These are phyloP conservation scores for Notolepis coatsorum DNA, from an alignment of 2,797 vertebrate genomes.

Conservation along the genomic window DNA sequence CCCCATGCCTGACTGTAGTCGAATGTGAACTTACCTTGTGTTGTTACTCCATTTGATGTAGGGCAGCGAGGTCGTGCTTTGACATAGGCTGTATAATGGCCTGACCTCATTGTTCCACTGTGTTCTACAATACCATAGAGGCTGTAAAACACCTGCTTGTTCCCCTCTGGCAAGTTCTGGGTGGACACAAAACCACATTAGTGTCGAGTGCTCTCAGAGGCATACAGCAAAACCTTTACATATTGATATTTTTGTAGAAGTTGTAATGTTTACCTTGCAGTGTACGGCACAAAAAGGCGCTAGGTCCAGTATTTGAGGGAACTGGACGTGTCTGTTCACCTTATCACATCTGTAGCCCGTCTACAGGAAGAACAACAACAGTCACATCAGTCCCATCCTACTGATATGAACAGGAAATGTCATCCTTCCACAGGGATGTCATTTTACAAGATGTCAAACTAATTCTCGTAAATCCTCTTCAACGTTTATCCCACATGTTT, in stretches of 20 bases:
- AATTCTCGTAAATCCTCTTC: not conserved
- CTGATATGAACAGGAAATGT: not conserved
- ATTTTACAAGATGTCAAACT: not conserved
- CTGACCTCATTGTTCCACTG: slow-evolving; percentile 96
- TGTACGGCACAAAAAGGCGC: slow-evolving; percentile 92
- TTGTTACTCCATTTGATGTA: slow-evolving; percentile 69
- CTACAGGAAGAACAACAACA: slow-evolving; percentile 71
- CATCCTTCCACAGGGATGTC: not conserved
- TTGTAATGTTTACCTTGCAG: slow-evolving; percentile 89
- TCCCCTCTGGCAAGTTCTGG: slow-evolving; percentile 86
- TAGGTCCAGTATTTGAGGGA: slow-evolving; percentile 93
- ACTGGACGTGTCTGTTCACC: slow-evolving; percentile 92
- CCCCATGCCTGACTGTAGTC: no score
- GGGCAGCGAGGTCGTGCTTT: slow-evolving; percentile 82
- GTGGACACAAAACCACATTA: slow-evolving; percentile 27
- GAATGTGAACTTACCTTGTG: slow-evolving; percentile 72
- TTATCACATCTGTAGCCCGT: slow-evolving; percentile 93
- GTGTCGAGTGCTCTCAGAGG: not conserved
- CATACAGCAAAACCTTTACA: not conserved
- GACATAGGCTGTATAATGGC: slow-evolving; percentile 96
- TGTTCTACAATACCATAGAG: slow-evolving; percentile 97
- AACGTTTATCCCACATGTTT: not conserved
- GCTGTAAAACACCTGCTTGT: slow-evolving; percentile 86
- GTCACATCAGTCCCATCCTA: not conserved
- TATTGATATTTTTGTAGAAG: not conserved